Evolutionary conservation across 2,888 invertebrate species (phyloP).

Genomic region (Epistrophella euchroma): DNA sequence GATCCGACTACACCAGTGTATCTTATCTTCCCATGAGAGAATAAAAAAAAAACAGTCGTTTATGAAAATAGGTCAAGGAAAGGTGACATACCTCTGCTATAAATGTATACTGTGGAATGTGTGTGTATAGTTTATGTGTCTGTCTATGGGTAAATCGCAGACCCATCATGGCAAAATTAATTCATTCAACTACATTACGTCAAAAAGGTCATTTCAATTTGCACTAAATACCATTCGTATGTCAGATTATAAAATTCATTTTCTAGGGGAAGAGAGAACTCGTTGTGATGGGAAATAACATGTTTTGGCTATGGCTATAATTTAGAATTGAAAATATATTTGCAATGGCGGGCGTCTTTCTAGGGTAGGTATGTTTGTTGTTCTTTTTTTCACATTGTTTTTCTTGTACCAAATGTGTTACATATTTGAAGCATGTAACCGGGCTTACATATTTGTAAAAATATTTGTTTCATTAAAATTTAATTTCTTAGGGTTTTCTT

Average conservation of each 20-base stretch:
- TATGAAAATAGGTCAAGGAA: conserved; percentile 53
- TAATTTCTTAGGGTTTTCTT: too few species aligned
- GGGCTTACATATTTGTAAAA: background rate
- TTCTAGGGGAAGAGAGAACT: background rate
- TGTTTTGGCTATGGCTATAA: background rate
- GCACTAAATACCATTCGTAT: conserved; percentile 8
- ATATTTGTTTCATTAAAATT: background rate
- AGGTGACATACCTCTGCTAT: conserved; percentile 25
- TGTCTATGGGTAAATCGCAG: conserved; percentile 11
- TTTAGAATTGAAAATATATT: conserved; percentile 12
- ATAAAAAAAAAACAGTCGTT: background rate
- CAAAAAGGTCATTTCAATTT: conserved; percentile 53
- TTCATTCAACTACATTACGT: conserved; percentile 20
- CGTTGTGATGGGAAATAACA: conserved; percentile 20
- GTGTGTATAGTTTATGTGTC: background rate
- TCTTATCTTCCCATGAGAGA: conserved; percentile 23
- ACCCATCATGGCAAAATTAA: conserved; percentile 40
- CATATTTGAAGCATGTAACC: background rate
- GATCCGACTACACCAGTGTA: background rate
- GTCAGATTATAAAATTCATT: conserved; percentile 11
- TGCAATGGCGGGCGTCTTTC: conserved; percentile 5
- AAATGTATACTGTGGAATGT: background rate
- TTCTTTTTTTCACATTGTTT: background rate
- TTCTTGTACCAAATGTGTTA: background rate
- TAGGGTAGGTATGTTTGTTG: background rate